Evolutionary conservation across 64 coral and sea anemone species (phyloP).

Genomic region (Montipora cactus): DNA sequence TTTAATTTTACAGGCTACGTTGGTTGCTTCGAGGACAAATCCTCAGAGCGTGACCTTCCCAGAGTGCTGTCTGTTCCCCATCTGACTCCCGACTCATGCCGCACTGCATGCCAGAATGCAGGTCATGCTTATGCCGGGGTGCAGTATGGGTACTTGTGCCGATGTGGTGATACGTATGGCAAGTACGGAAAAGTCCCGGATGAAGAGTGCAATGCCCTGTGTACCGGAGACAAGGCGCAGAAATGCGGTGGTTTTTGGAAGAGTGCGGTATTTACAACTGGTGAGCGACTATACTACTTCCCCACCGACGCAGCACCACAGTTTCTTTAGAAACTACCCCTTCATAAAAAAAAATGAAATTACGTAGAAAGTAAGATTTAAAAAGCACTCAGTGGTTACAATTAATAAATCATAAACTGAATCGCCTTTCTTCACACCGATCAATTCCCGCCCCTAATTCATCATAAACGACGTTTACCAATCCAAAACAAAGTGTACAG

Average conservation of each 20-base stretch:
- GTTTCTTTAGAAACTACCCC: too few species aligned
- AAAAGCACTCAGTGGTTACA: too few species aligned
- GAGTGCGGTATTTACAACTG: conserved; percentile 90
- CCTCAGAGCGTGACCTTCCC: conserved; percentile 78
- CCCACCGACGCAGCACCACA: background rate
- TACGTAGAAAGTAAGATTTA: too few species aligned
- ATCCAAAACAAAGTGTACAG: too few species aligned
- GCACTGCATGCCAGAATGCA: conserved; percentile 71
- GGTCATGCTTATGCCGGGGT: conserved; percentile 89
- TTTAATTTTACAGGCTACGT: conserved; percentile 72
- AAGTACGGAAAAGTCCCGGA: conserved; percentile 80
- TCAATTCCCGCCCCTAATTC: too few species aligned
- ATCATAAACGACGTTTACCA: too few species aligned
- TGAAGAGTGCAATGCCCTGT: conserved; percentile 79
- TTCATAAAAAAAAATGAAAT: too few species aligned
- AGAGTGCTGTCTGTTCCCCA: conserved; percentile 70
- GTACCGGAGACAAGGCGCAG: conserved; percentile 80
- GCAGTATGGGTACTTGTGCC: conserved; percentile 98
- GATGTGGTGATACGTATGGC: conserved; percentile 93
- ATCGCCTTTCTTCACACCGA: too few species aligned
- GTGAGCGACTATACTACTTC: background rate
- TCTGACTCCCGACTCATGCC: conserved; percentile 88
- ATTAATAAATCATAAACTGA: too few species aligned
- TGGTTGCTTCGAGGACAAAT: conserved; percentile 84
- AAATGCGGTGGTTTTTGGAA: conserved; percentile 96